phyloP scores from a whole-genome alignment of 2,113 vertebrate species.

The Pollachius pollachius region DNA sequence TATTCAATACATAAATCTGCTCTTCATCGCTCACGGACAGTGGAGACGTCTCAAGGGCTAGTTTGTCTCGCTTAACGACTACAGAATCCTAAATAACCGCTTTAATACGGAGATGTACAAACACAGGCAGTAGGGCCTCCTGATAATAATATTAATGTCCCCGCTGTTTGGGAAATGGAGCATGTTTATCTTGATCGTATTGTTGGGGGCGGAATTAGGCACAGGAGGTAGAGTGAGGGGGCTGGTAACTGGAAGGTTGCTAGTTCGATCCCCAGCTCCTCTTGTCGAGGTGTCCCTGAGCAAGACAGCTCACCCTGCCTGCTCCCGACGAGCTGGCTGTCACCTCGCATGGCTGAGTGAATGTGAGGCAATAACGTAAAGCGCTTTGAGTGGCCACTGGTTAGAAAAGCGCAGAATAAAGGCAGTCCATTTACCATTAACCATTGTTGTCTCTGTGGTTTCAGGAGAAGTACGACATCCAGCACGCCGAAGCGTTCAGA shows the following conservation, averaged over 20 bases:
- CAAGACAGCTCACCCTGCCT: too few relatives aligned
- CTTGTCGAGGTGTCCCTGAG: too few relatives aligned
- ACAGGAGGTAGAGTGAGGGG: too few relatives aligned
- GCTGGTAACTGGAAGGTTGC: too few relatives aligned
- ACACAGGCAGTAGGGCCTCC: neutral
- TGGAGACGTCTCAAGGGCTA: neutral
- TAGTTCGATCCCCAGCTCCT: too few relatives aligned
- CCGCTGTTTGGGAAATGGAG: neutral
- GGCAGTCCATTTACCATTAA: too few relatives aligned
- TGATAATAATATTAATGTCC: too few relatives aligned
- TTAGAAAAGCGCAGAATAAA: too few relatives aligned
- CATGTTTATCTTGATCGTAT: neutral
- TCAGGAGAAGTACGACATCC: slow-evolving; percentile 89
- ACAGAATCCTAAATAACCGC: neutral
- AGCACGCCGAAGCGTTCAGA: slow-evolving; percentile 84
- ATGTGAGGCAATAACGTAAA: too few relatives aligned
- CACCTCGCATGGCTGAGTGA: too few relatives aligned
- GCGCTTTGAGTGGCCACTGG: too few relatives aligned
- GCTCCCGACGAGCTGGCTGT: too few relatives aligned
- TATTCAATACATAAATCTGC: slow-evolving; percentile 17
- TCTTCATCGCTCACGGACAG: slow-evolving; percentile 11
- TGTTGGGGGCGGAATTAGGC: neutral
- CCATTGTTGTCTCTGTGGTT: slow-evolving; percentile 12
- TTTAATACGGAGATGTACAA: neutral
- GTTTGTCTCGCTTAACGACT: neutral